A percentile compares a stretch with the other conserved stretches of the same genome.
Conservation (phyloP, 2,888 invertebrate genomes). For the Lissocephala sabroskyi region DNA sequence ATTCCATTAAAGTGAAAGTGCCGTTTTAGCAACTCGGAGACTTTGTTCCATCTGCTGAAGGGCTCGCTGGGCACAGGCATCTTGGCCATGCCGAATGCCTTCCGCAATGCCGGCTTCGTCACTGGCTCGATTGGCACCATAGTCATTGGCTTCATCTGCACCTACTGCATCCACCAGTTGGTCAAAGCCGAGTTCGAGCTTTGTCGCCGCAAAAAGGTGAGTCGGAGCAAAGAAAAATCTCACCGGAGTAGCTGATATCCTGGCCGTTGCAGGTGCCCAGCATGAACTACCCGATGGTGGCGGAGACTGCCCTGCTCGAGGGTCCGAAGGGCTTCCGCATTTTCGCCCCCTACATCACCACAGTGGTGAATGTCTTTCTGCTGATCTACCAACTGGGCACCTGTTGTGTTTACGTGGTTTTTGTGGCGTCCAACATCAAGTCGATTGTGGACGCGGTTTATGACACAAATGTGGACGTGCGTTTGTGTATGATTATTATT, state of each 20-base stretch:
- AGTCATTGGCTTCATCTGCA: constrained; percentile 89
- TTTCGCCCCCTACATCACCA: constrained; percentile 78
- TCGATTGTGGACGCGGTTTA: constrained; percentile 76
- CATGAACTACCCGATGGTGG: constrained; percentile 86
- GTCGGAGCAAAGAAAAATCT: neutral
- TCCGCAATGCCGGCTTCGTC: constrained; percentile 76
- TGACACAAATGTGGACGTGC: constrained; percentile 74
- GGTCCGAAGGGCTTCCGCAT: constrained; percentile 81
- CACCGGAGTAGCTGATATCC: neutral
- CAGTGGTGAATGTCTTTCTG: constrained; percentile 82
- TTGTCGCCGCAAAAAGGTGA: constrained; percentile 75
- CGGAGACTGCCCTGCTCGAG: constrained; percentile 83
- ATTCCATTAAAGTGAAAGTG: too few species aligned
- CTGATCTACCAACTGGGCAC: constrained; percentile 95
- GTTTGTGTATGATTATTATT: constrained; percentile 81
- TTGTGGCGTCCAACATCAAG: constrained; percentile 90
- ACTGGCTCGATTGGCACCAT: constrained; percentile 87
- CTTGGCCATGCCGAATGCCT: constrained; percentile 86
- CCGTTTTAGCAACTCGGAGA: constrained; percentile 87
- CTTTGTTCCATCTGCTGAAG: constrained; percentile 91
- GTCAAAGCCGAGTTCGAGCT: constrained; percentile 76
- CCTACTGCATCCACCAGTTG: constrained; percentile 94
- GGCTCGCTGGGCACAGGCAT: constrained; percentile 96
- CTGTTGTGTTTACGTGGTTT: constrained; percentile 96
- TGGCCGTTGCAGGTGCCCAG: constrained; percentile 75